Percentiles rank a stretch among this genome's conserved stretches.
Conservation (phyloP, 1,140 invertebrate species). For the Trachymyrmex septentrionalis region DNA sequence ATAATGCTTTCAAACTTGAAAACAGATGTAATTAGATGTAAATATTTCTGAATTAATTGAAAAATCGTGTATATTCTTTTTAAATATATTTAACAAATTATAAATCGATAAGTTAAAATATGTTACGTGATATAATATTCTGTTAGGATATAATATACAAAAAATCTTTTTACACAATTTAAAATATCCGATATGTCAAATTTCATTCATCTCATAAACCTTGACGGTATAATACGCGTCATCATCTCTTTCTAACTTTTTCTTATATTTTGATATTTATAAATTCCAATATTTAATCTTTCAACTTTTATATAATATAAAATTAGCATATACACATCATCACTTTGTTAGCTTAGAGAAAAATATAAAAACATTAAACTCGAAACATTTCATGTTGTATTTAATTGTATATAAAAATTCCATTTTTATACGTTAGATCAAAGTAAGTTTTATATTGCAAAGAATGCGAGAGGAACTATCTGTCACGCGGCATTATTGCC, state of each 20-base stretch:
- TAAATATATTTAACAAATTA: conserved; percentile 22
- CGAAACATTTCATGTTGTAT: not conserved
- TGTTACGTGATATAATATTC: not conserved
- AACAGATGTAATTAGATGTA: conserved; percentile 2
- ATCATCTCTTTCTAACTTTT: not conserved
- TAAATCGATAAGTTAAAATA: not conserved
- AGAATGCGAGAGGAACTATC: conserved; percentile 23
- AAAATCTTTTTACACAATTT: conserved; percentile 9
- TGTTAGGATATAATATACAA: not conserved
- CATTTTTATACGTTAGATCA: not conserved
- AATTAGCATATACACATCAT: conserved; percentile 28
- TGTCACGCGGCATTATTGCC: not conserved
- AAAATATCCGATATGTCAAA: not conserved
- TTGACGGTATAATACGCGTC: not conserved
- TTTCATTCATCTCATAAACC: not conserved
- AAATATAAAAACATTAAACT: conserved; percentile 23
- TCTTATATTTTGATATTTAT: conserved; percentile 21
- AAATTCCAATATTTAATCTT: conserved; percentile 35
- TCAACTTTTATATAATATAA: conserved; percentile 39
- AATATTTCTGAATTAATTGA: conserved; percentile 19
- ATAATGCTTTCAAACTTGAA: conserved; percentile 33
- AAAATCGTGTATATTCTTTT: conserved; percentile 26
- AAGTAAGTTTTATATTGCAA: conserved; percentile 17
- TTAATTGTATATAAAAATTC: conserved; percentile 5
- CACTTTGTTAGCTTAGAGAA: not conserved